These are phyloP conservation scores for Scolopax rusticola DNA, from an alignment of 2,797 vertebrate genomes.

Conservation along the genomic window DNA sequence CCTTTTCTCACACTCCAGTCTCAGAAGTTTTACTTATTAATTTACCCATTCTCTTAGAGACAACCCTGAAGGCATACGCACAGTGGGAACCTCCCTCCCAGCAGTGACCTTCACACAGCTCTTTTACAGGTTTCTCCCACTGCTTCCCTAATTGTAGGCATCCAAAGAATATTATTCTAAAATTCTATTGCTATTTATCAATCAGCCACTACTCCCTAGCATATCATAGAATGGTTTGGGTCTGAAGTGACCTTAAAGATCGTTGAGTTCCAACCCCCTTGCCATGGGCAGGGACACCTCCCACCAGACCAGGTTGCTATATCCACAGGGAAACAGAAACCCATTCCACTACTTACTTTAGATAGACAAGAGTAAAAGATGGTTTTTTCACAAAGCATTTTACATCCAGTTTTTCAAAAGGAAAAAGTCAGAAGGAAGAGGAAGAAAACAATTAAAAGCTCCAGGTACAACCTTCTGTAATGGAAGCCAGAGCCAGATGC, in stretches of 20 bases:
- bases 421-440: not conserved
- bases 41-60: not conserved
- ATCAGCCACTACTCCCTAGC: not conserved
- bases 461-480: constrained; percentile 26
- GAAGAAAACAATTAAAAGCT: constrained; percentile 59
- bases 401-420: not conserved
- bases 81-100: not conserved
- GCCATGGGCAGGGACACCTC: too few species aligned
- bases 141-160: not conserved
- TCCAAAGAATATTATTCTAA: not conserved
- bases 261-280: too few species aligned
- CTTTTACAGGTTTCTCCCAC: not conserved
- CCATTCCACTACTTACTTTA: not conserved
- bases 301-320: too few species aligned
- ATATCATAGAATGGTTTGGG: not conserved
- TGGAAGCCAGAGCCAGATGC: constrained; percentile 10
- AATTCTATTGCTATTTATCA: not conserved
- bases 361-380: not conserved
- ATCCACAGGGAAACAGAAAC: not conserved
- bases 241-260: too few species aligned
- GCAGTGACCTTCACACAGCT: not conserved
- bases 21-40: not conserved
- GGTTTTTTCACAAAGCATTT: not conserved
- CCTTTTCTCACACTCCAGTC: not conserved
- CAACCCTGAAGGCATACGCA: not conserved